Conservation (phyloP, 2,797 vertebrate species). For the Chiroxiphia lanceolata region DNA sequence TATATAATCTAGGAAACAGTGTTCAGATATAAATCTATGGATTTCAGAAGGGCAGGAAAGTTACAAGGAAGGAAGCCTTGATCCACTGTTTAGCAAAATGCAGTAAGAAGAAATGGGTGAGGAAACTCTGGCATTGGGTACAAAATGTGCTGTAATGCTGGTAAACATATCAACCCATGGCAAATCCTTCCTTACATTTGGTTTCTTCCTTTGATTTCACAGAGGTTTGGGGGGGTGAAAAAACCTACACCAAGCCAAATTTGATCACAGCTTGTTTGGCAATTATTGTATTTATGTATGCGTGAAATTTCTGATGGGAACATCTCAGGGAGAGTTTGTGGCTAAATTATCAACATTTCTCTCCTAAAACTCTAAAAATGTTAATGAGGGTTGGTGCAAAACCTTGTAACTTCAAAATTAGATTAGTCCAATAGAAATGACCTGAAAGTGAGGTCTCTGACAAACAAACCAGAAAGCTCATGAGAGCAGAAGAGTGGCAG, state of each 20-base stretch:
- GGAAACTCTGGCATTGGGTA: not conserved
- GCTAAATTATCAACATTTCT: not conserved
- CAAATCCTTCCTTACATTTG: not conserved
- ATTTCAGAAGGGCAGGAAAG: not conserved
- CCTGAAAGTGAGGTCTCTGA: not conserved
- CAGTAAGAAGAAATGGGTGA: not conserved
- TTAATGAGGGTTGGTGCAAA: not conserved
- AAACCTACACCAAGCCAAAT: not conserved
- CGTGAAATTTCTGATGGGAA: not conserved
- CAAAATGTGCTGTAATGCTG: not conserved
- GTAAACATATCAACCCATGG: not conserved
- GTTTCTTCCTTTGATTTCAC: not conserved
- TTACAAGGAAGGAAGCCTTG: not conserved
- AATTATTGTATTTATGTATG: constrained; percentile 15
- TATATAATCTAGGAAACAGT: not conserved
- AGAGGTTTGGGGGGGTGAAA: not conserved
- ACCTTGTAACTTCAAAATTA: not conserved
- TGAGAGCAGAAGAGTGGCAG: not conserved
- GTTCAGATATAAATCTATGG: not conserved
- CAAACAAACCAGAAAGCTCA: not conserved
- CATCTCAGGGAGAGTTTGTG: not conserved
- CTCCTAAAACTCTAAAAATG: constrained; percentile 10
- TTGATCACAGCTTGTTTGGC: constrained; percentile 11
- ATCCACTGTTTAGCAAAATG: not conserved
- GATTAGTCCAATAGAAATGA: not conserved